Evolutionary conservation across 2,797 vertebrate species (phyloP).

Genomic region (Perodicticus potto): DNA sequence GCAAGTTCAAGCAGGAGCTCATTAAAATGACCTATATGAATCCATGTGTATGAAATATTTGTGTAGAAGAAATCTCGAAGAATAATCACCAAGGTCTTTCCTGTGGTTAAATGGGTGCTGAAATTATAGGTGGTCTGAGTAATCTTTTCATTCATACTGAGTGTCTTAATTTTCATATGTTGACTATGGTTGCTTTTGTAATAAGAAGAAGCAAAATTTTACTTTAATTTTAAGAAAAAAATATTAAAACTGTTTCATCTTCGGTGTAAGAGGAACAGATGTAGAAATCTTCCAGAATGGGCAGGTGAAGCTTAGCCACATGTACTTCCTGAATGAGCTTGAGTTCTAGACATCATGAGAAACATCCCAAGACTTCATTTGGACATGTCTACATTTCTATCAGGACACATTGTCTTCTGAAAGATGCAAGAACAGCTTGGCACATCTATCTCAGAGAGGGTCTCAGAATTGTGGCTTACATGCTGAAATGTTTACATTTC

Average conservation of each 20-base stretch:
- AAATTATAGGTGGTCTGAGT: neutral
- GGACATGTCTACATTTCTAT: neutral
- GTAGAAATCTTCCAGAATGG: neutral
- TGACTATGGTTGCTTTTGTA: neutral
- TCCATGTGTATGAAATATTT: neutral
- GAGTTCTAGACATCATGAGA: neutral
- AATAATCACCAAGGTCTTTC: neutral
- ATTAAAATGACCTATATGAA: neutral
- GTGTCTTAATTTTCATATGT: conserved; percentile 34
- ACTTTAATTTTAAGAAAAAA: conserved; percentile 51
- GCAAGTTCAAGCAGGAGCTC: neutral
- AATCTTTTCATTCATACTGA: neutral
- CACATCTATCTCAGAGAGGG: neutral
- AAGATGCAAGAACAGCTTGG: neutral
- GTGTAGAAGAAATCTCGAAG: neutral
- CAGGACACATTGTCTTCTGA: neutral
- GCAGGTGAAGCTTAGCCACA: neutral
- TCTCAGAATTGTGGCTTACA: neutral
- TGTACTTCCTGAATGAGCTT: neutral
- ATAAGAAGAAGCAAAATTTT: neutral
- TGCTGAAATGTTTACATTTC: conserved; percentile 30
- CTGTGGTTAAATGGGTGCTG: neutral
- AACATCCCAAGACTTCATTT: neutral
- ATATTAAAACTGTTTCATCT: neutral
- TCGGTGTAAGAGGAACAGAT: neutral